Conservation (phyloP, 2,888 invertebrate genomes). For the Eupithecia dodoneata region DNA sequence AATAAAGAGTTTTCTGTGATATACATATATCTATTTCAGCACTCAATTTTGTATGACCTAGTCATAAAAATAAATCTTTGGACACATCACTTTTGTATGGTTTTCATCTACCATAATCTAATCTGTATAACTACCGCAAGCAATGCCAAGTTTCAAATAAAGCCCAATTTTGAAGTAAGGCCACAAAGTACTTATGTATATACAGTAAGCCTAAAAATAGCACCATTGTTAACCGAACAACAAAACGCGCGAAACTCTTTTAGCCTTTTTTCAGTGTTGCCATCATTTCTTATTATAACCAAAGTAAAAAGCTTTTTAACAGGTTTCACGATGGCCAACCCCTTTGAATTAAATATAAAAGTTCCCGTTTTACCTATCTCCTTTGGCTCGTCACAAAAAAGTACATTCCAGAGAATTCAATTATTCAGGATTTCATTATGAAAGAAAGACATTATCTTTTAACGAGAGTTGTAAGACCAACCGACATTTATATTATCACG, state of each 20-base stretch:
- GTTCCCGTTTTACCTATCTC: constrained; percentile 29
- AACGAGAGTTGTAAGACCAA: constrained; percentile 10
- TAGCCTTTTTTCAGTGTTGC: not conserved
- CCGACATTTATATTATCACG: not conserved
- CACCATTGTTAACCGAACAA: not conserved
- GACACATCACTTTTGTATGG: too few species aligned
- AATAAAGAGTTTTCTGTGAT: too few species aligned
- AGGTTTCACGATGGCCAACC: constrained; percentile 33
- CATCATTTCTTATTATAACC: constrained; percentile 47
- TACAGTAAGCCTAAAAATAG: not conserved
- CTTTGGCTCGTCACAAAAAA: constrained; percentile 32
- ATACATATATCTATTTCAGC: too few species aligned
- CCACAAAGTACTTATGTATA: too few species aligned
- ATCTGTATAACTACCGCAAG: not conserved
- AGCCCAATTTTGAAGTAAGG: not conserved
- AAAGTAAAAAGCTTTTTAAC: constrained; percentile 43
- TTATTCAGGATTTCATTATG: constrained; percentile 30
- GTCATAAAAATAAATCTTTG: too few species aligned
- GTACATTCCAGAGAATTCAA: constrained; percentile 23
- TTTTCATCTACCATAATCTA: not conserved
- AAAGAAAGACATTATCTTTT: constrained; percentile 21
- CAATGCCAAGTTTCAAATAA: not conserved
- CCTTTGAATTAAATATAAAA: constrained; percentile 43
- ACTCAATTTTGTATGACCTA: too few species aligned
- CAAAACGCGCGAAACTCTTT: not conserved